Conservation (phyloP, 2,797 vertebrate genomes). For the Acanthis flammea region DNA sequence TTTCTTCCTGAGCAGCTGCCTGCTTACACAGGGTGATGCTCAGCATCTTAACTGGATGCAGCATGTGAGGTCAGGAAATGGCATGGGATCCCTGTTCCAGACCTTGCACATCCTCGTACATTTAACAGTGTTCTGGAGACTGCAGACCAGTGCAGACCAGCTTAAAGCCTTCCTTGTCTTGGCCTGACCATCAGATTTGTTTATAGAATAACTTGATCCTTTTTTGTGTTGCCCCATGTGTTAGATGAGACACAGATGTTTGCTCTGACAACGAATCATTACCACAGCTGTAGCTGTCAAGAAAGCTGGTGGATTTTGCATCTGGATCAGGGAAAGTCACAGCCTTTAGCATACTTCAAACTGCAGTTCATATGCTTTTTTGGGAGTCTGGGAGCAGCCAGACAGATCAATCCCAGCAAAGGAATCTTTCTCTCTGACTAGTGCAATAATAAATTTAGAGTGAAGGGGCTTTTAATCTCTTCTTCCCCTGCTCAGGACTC, state of each 20-base stretch:
- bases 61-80: not conserved
- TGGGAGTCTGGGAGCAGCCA: not conserved
- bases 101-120: not conserved
- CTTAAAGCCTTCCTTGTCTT: not conserved
- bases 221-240: not conserved
- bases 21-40: not conserved
- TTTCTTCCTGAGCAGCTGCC: not conserved
- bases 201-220: not conserved
- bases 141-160: not conserved
- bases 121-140: not conserved
- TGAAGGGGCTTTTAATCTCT: not conserved
- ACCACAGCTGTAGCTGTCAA: not conserved
- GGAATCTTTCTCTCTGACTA: not conserved
- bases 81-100: not conserved
- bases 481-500: not conserved
- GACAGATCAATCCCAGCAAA: not conserved
- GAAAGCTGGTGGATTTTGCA: not conserved
- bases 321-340: not conserved
- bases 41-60: not conserved
- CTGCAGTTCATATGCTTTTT: not conserved
- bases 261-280: not conserved
- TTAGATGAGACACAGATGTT: slow-evolving; percentile 16
- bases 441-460: not conserved
- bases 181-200: not conserved
- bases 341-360: not conserved